Evolutionary conservation across 2,797 vertebrate genomes (phyloP), one percentile per base, ranked within the genome.

Genomic region (Acipenser transmontanus): DNA sequence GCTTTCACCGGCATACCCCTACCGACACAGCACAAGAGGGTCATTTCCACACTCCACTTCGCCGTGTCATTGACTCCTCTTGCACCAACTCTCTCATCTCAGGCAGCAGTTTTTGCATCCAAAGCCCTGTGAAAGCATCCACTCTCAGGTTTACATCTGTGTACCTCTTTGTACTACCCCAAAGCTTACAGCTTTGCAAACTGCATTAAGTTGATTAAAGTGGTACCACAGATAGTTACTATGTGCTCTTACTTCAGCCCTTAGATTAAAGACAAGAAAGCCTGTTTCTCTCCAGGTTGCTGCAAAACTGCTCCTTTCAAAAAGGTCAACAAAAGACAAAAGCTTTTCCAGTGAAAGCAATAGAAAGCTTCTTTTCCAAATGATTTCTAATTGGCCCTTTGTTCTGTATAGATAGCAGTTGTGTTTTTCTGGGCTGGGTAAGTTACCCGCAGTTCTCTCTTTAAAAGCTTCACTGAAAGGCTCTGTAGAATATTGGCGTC

Each of bases 121-220:
- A 82, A 79, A 82, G 84, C 85, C 82, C 82, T 81, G 78, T 78
- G 88, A 93, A 92, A 95, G 88, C 89, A 84, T 82, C 85, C 73
- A 67, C 84, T 84, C 80, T 68, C 69, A 50, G 77, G 81, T 82
- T 87, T 84, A 81, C 89, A 93, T 93, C 90, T 94, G 91, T 87
- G 88, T 82, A 74, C 85, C 85, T 88, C 94, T 98, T 96, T 96
- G 95, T 95, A 91, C 90, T 87, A 72, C 74, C 77, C 84, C 75
- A 86, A 83, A 90, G 85, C 83, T 86, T 83, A 80, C 76, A 84
- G 90, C 89, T 85, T 84, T 83, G 87, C 82, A 84, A 78, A 88
- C 88, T 91, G 91, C 94, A 99, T 98, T 97, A 96, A 89, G 88
- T 93, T 98, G 95, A 98, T 99, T 95, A 98, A 96, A 96, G 96